phyloP scores from a whole-genome alignment of 2,113 vertebrate species.

The Tragelaphus strepsiceros region DNA sequence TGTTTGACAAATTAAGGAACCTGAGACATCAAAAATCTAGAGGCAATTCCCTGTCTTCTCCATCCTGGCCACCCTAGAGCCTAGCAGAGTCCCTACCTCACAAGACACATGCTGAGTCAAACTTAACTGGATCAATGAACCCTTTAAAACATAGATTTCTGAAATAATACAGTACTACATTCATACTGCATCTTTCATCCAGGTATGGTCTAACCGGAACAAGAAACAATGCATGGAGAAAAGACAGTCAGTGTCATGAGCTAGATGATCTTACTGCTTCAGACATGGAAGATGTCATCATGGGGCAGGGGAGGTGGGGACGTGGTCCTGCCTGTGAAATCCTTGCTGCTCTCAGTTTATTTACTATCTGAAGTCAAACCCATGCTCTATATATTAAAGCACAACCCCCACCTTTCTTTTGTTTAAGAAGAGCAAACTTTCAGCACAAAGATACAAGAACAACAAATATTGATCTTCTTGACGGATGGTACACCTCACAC shows the following conservation, averaged over 20 bases:
- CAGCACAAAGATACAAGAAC: slow-evolving; percentile 81
- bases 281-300: neutral
- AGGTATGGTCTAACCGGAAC: neutral
- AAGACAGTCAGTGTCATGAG: neutral
- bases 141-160: neutral
- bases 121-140: neutral
- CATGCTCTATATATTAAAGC: slow-evolving; percentile 61
- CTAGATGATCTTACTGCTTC: neutral
- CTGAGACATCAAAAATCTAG: neutral
- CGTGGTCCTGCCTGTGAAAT: slow-evolving; percentile 30
- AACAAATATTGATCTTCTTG: slow-evolving; percentile 88
- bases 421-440: slow-evolving; percentile 77
- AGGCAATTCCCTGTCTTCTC: neutral
- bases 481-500: slow-evolving; percentile 75
- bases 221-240: neutral
- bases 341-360: slow-evolving; percentile 42
- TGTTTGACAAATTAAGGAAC: neutral
- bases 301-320: neutral
- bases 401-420: slow-evolving; percentile 50
- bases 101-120: neutral
- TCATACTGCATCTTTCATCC: neutral
- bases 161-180: neutral
- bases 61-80: neutral
- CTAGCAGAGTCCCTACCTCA: neutral
- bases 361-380: slow-evolving; percentile 56